phyloP scores from a whole-genome alignment of 1,140 invertebrate species.

The Grapholita molesta region DNA sequence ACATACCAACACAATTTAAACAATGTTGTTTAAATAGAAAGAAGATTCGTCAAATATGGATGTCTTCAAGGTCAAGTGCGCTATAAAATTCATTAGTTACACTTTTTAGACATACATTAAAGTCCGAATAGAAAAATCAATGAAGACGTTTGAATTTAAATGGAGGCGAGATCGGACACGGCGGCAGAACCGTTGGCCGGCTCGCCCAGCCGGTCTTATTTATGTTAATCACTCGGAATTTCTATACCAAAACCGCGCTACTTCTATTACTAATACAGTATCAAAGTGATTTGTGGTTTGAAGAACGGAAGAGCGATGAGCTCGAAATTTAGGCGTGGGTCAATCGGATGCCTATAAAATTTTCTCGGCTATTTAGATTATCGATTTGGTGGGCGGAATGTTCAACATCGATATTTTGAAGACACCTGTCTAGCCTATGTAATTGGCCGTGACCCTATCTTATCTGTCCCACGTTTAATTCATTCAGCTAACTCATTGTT shows the following conservation, averaged over 20 bases:
- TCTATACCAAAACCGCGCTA: slow-evolving; percentile 28
- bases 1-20: no score
- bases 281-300: slow-evolving; percentile 42
- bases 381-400: slow-evolving; percentile 38
- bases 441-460: slow-evolving; percentile 8
- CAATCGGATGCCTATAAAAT: slow-evolving; percentile 50
- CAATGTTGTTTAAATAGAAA: background rate
- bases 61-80: slow-evolving; percentile 12
- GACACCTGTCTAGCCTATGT: slow-evolving; percentile 1
- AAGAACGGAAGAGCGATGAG: slow-evolving; percentile 48
- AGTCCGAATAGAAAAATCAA: background rate
- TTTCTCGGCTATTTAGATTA: slow-evolving; percentile 46
- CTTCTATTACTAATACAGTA: slow-evolving; percentile 25
- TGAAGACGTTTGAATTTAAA: slow-evolving; percentile 16
- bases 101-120: slow-evolving; percentile 1
- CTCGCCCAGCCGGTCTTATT: slow-evolving; percentile 36
- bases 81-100: background rate
- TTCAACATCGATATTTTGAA: slow-evolving; percentile 32
- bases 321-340: slow-evolving; percentile 34
- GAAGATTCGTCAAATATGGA: background rate
- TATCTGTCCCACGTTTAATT: slow-evolving; percentile 7
- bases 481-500: slow-evolving; percentile 21
- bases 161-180: slow-evolving; percentile 22
- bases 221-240: slow-evolving; percentile 51
- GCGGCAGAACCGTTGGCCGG: slow-evolving; percentile 30